These are phyloP conservation scores for Tigriopus californicus DNA, from an alignment of 2,888 invertebrate species.

Conservation along the genomic window DNA sequence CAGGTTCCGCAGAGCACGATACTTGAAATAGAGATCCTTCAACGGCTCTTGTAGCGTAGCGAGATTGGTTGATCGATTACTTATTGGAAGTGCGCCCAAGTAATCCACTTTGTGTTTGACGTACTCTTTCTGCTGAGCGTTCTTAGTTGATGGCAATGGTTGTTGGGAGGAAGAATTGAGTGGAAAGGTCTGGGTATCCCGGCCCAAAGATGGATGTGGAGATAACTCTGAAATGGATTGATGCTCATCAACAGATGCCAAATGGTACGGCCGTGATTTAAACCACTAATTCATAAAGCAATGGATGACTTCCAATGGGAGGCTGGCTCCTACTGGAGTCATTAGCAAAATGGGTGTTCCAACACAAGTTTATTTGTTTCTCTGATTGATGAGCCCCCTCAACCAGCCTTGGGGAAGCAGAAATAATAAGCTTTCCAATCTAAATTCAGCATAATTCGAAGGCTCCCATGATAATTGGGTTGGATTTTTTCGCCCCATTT, in stretches of 20 bases:
- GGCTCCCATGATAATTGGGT: no score
- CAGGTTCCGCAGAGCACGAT: conserved; percentile 22
- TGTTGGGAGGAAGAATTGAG: not conserved
- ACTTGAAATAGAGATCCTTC: conserved; percentile 47
- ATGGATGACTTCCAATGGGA: not conserved
- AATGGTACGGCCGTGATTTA: no score
- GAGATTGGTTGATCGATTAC: conserved; percentile 47
- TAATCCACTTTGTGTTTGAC: conserved; percentile 41
- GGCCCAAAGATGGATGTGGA: not conserved
- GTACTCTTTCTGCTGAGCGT: not conserved
- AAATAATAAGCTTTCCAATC: no score
- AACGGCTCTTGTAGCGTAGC: conserved; percentile 63
- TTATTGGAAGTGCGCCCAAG: conserved; percentile 54
- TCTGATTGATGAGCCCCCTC: no score
- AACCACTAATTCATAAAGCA: no score
- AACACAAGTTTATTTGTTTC: no score
- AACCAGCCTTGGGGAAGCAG: no score
- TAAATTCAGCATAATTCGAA: no score
- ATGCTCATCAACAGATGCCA: no score
- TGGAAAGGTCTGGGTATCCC: not conserved
- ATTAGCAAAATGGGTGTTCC: no score
- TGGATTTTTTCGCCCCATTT: no score
- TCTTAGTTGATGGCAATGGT: not conserved
- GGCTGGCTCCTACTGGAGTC: no score
- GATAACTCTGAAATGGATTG: not conserved